Percentiles rank a stretch among this genome's conserved stretches.
These are phyloP conservation scores for Diadumene lineata DNA, from an alignment of 92 coral and sea anemone genomes.

Conservation along the genomic window DNA sequence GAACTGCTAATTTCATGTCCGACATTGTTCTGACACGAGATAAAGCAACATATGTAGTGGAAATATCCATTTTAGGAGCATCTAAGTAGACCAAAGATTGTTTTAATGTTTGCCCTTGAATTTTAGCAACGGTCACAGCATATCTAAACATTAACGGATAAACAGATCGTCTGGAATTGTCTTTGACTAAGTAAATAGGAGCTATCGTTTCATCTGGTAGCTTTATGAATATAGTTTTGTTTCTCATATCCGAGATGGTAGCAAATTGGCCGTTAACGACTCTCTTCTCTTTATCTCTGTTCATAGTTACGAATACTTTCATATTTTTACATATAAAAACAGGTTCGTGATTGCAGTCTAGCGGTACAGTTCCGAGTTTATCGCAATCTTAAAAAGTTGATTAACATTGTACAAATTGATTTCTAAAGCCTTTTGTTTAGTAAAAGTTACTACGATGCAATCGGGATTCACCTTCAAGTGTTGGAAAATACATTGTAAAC, in stretches of 20 bases:
- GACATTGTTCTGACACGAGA: slow-evolving; percentile 26
- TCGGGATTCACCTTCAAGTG: not conserved
- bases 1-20: too few species aligned
- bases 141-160: slow-evolving; percentile 22
- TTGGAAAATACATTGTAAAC: not conserved
- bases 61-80: not conserved
- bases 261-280: slow-evolving; percentile 49
- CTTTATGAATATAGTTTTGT: slow-evolving; percentile 15
- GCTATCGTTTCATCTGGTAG: slow-evolving; percentile 19
- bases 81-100: slow-evolving; percentile 22
- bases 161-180: not conserved
- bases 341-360: slow-evolving; percentile 4
- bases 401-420: not conserved
- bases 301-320: slow-evolving; percentile 24
- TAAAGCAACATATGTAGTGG: slow-evolving; percentile 31
- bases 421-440: not conserved
- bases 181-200: slow-evolving; percentile 5
- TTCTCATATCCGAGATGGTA: slow-evolving; percentile 1
- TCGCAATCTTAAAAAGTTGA: not conserved
- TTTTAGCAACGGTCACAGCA: slow-evolving; percentile 23
- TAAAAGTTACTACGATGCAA: slow-evolving; percentile 6
- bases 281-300: slow-evolving; percentile 28
- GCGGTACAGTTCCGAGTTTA: not conserved
- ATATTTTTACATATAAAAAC: not conserved
- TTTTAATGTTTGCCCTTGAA: slow-evolving; percentile 35